Base-by-base conservation (phyloP, 2,888 invertebrate genomes). In the Pemphredon lugubris region DNA sequence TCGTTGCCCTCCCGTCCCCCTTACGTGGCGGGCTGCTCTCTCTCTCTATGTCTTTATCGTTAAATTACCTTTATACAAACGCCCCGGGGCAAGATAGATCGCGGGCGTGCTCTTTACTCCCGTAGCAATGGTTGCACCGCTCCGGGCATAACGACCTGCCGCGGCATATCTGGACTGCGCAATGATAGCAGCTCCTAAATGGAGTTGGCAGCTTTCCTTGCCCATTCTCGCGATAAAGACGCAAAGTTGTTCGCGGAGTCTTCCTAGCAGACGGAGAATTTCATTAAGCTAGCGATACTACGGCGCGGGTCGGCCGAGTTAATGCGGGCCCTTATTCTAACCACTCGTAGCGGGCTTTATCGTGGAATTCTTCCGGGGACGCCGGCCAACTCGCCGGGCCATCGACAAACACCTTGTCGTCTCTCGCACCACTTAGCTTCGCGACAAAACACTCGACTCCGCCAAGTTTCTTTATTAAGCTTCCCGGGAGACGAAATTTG, bases 211-310 rank as follows among this genome's bases (percentile, higher is more conserved):
- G 75, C 68, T 78, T 54, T 63, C 57, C 72, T 68, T 54, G 55
- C 18, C 73, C 73, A 66, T 75, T 79, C 55, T 66, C 76, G 26
- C 73, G 79, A 78, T 79, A 78, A 78, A 78, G 77, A 79, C 60
- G 47, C 69, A 44, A 79, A 75, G 32, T 69, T 64, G 53, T 50
- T 47, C 47, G 37, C 53, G 7, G 45, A 51, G 68, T 37, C 58
- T 61, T 47, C 61, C 50, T n/a, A 51, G 42, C 76, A 79, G 79
- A 77, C 72, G 76, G 66, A 64, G 76, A 78, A 78, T 78, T 78
- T 78, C 76, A 78, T 78, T 78, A 78, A 78, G 66, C 63, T 58
- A 47, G 75, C 59, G 75, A 78, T 77, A 75, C 78, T 40, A n/a
- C 64, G 26, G 39, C 9, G n/a, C 47, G 48, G 79, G 68, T 66